phyloP scores from a whole-genome alignment of 2,113 vertebrate species.

The Notothenia rossii region DNA sequence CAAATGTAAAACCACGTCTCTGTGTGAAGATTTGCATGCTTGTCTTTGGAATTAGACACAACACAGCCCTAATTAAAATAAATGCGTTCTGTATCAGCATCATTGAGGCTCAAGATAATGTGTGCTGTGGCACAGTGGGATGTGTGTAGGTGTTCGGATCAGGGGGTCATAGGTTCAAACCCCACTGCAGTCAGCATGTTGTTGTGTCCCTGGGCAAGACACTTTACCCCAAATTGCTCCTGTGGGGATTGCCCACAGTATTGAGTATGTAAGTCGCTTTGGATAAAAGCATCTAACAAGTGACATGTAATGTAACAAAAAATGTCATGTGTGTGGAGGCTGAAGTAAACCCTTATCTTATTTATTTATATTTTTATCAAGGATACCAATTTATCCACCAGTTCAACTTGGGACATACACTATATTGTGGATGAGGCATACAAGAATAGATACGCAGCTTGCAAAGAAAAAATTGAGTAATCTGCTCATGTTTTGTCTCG shows the following conservation, averaged over 20 bases:
- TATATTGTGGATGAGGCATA: neutral
- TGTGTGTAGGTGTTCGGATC: no score
- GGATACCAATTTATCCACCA: neutral
- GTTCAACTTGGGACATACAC: neutral
- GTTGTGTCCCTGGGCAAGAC: no score
- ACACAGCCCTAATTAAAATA: constrained; percentile 38
- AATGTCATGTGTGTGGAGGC: neutral
- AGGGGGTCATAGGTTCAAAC: no score
- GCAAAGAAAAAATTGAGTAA: neutral
- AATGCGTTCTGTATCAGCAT: constrained; percentile 27
- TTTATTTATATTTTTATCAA: neutral
- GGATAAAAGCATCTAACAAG: no score
- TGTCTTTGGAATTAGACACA: constrained; percentile 47
- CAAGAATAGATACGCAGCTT: neutral
- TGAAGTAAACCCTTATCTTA: neutral
- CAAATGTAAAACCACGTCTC: constrained; percentile 32
- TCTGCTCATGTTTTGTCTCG: neutral
- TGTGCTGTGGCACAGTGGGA: neutral
- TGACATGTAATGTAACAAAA: no score
- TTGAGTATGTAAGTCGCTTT: no score
- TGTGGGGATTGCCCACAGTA: no score
- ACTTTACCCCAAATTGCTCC: no score
- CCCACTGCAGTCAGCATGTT: no score
- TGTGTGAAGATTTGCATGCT: constrained; percentile 16
- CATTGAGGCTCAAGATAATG: constrained; percentile 4